phyloP scores from a whole-genome alignment of 2,113 vertebrate genomes.

The Brachyhypopomus gauderio region DNA sequence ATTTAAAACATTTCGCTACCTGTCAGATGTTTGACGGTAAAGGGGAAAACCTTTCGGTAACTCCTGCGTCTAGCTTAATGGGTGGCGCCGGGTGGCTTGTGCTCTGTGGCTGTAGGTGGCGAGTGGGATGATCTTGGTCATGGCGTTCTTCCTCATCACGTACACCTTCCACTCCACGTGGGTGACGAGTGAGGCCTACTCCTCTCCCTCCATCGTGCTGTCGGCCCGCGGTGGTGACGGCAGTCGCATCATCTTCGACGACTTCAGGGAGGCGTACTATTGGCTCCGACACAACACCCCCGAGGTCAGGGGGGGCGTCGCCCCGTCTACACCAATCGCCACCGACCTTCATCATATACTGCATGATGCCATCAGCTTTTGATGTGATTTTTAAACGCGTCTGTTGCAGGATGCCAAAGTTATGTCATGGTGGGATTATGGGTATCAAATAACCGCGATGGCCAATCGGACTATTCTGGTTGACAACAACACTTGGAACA shows the following conservation, averaged over 20 bases:
- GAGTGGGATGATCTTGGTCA: conserved; percentile 98
- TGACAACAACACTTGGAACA: conserved; percentile 99
- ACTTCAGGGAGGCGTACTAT: conserved; percentile 98
- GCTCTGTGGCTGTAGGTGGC: conserved; percentile 80
- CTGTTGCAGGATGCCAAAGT: conserved; percentile 90
- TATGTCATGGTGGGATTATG: conserved; percentile 99
- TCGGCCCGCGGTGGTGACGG: conserved; percentile 93
- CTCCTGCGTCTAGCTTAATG: background rate
- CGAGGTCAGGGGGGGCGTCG: conserved; percentile 75
- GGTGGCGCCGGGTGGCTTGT: background rate
- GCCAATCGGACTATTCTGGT: conserved; percentile 97
- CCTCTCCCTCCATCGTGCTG: conserved; percentile 95
- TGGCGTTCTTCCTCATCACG: conserved; percentile 98
- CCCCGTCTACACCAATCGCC: background rate
- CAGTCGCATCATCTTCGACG: conserved; percentile 97
- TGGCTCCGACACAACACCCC: conserved; percentile 99
- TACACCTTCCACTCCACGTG: conserved; percentile 99
- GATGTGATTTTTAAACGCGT: background rate
- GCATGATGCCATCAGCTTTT: background rate
- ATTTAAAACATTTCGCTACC: too few relatives aligned
- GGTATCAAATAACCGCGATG: conserved; percentile 98
- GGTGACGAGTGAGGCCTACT: conserved; percentile 98
- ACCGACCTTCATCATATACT: too few relatives aligned
- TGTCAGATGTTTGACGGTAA: too few relatives aligned
- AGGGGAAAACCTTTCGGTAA: background rate